Evolutionary conservation across 2,888 invertebrate species (phyloP), one percentile per base, ranked within the genome.

Genomic region (Hyposoter didymator): DNA sequence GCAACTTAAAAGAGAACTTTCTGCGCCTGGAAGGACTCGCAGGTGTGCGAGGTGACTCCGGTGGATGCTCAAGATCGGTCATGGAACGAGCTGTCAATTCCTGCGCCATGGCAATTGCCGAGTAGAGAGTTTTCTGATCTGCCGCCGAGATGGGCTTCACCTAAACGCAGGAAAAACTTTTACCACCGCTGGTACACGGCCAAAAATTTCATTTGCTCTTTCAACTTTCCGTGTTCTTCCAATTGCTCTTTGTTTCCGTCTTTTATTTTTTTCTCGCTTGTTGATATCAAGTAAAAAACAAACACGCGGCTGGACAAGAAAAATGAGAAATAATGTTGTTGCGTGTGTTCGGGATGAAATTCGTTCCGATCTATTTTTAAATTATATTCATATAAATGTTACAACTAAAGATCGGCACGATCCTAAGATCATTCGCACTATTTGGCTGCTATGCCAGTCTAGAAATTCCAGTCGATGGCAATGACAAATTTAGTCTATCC

Each of bases 101-200:
- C 93, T 98, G 98, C 28, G 98, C 99, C 94, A 99, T 95, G 76
- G 98, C 98, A 86, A 99, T 98, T 0, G 99, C 99, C 28, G 97
- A 97, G 90, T 99, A 98, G 84, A 99, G 95, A 10, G 98, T 98
- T 93, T 97, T 97, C 93, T 98, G 97, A 92, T 99, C 99, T 85
- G 98, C 97, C 0, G 98, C 97, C 14, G 99, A 99, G 94, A 99
- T 98, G 3, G 97, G 98, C 94, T 99, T 99, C 92, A 99, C 97
- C 95, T 95, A 89, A 87, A 90, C 70, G 89, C 88, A 90, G 90
- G 88, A 90, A 87, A 91, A 89, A 88, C 47, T 82, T 90, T 91
- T 88, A 90, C 88, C 88, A 70, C 84, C 83, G 87, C 84, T 83
- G 52, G 74, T 73, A 62, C 72, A 47, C n/a, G 22, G 28, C 64